These are phyloP conservation scores for Drosophila dunni DNA, from an alignment of 1,140 invertebrate species.

Conservation along the genomic window DNA sequence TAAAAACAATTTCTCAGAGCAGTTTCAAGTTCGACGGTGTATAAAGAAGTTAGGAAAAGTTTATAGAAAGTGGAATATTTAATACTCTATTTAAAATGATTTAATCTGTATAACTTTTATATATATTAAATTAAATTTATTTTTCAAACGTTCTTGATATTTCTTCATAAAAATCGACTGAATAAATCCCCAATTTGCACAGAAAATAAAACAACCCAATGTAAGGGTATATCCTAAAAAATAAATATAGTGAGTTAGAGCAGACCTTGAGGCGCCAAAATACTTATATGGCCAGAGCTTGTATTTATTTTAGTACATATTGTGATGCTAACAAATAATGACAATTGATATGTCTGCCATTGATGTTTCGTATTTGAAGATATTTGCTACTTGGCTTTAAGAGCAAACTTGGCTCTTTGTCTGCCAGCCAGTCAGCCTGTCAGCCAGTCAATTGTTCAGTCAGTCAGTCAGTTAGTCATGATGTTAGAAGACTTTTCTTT, in stretches of 20 bases:
- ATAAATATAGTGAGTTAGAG: neutral
- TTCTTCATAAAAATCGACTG: too few species aligned
- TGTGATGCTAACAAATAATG: constrained; percentile 63
- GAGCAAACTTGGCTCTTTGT: neutral
- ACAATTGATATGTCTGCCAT: constrained; percentile 71
- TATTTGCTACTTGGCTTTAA: neutral
- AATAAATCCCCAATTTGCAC: too few species aligned
- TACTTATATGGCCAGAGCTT: neutral
- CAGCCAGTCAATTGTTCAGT: neutral
- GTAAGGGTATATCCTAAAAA: neutral
- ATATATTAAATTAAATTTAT: too few species aligned
- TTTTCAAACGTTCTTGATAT: too few species aligned
- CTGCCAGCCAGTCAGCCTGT: neutral
- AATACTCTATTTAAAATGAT: neutral
- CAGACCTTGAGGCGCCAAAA: constrained; percentile 58
- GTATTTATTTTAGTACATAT: constrained; percentile 41
- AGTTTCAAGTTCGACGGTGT: constrained; percentile 57
- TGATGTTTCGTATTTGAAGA: constrained; percentile 42
- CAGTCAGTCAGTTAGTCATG: neutral
- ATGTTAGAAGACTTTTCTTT: constrained; percentile 13
- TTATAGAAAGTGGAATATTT: neutral
- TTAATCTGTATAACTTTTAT: neutral
- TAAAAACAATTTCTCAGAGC: constrained; percentile 50
- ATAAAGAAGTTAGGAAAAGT: neutral
- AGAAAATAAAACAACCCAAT: neutral